A percentile compares a stretch with the other conserved stretches of the same genome.
phyloP scores from a whole-genome alignment of 1,140 invertebrate species.

The Drosophila prosaltans region DNA sequence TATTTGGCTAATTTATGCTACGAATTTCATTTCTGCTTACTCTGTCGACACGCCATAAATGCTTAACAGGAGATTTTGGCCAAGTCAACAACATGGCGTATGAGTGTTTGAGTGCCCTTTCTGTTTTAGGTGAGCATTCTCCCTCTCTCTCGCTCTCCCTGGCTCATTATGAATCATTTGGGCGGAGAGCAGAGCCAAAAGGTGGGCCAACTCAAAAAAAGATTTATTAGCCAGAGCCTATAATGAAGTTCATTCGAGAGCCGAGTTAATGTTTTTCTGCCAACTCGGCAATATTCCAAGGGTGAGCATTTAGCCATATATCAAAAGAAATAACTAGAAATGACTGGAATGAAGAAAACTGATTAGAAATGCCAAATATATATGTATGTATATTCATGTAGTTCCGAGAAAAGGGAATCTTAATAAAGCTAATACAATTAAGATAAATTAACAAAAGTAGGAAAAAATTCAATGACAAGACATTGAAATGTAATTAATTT shows the following conservation, averaged over 20 bases:
- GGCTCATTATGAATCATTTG: conserved; percentile 75
- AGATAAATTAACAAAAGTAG: background rate
- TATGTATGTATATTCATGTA: background rate
- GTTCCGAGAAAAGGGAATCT: background rate
- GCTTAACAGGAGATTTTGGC: conserved; percentile 53
- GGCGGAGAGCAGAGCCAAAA: conserved; percentile 60
- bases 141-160: background rate
- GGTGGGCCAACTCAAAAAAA: conserved; percentile 66
- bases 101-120: conserved; percentile 37
- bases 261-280: conserved; percentile 67
- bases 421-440: conserved; percentile 8
- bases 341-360: conserved; percentile 5
- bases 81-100: conserved; percentile 52
- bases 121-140: conserved; percentile 31
- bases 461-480: background rate
- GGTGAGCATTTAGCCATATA: background rate
- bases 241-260: conserved; percentile 69
- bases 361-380: conserved; percentile 9
- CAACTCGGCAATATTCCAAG: conserved; percentile 21
- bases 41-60: conserved; percentile 71
- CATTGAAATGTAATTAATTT: background rate
- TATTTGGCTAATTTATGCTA: conserved; percentile 79
- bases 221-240: conserved; percentile 59
- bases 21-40: conserved; percentile 66
- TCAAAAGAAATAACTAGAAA: background rate